Percentiles rank a stretch among this genome's conserved stretches.
Evolutionary conservation across 2,113 vertebrate genomes (phyloP).

Genomic region (Sinocyclocheilus anophthalmus): DNA sequence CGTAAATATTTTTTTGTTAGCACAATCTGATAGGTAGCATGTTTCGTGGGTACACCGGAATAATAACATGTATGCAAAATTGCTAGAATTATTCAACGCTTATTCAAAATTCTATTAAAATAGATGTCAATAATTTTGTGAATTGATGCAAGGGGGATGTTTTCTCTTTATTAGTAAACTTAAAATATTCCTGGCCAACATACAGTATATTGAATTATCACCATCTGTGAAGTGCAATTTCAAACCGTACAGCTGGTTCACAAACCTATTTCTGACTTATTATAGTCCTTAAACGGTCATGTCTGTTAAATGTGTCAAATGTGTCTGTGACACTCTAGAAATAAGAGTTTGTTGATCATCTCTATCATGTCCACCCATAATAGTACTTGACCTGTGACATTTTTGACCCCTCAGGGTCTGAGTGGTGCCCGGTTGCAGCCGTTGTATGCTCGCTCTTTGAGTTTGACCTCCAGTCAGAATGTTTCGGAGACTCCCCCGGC

Average conservation of each 20-base stretch:
- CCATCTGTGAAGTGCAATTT: not conserved
- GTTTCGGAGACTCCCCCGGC: conserved; percentile 63
- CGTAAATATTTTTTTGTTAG: too few relatives aligned
- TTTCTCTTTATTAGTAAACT: not conserved
- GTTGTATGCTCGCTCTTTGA: conserved; percentile 65
- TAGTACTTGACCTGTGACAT: too few relatives aligned
- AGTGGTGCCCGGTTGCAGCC: conserved; percentile 62
- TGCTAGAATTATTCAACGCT: too few relatives aligned
- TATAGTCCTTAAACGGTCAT: too few relatives aligned
- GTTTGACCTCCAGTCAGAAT: conserved; percentile 62
- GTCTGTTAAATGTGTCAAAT: too few relatives aligned
- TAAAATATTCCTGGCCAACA: too few relatives aligned
- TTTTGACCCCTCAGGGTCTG: conserved; percentile 61
- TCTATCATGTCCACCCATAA: too few relatives aligned
- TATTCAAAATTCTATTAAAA: too few relatives aligned
- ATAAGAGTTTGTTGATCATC: not conserved
- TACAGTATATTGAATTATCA: too few relatives aligned
- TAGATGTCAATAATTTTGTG: not conserved
- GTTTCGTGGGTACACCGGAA: too few relatives aligned
- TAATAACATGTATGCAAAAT: too few relatives aligned
- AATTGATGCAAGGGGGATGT: not conserved
- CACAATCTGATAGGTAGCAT: too few relatives aligned
- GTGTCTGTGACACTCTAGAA: not conserved
- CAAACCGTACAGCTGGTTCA: not conserved
- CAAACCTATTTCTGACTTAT: not conserved